Conservation (phyloP, 2,888 invertebrate species). For the Tribolium freemani region DNA sequence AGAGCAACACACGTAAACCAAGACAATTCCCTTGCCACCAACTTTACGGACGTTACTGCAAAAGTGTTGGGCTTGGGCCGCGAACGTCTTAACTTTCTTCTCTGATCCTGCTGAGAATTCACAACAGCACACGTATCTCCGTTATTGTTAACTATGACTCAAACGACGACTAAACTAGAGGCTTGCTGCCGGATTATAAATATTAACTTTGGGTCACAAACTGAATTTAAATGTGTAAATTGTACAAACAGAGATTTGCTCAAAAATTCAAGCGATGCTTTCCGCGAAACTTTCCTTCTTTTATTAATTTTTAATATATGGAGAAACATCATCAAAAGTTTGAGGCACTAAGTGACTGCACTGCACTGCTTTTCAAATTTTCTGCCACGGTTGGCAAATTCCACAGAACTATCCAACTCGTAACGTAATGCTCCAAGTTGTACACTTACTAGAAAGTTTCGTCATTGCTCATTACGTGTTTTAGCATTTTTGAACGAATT, state of each 20-base stretch:
- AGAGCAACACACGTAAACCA: constrained; percentile 54
- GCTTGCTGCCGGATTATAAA: constrained; percentile 27
- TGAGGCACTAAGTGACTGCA: neutral
- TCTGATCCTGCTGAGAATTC: constrained; percentile 50
- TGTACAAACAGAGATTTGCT: constrained; percentile 8
- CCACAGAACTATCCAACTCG: neutral
- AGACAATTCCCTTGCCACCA: constrained; percentile 51
- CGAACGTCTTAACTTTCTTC: constrained; percentile 42
- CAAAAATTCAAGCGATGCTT: neutral
- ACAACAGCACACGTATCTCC: constrained; percentile 49
- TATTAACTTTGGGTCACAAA: constrained; percentile 24
- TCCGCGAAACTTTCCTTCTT: neutral
- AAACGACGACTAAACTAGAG: constrained; percentile 29
- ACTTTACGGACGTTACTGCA: constrained; percentile 42
- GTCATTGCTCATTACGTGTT: neutral
- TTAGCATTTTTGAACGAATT: neutral
- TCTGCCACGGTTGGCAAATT: neutral
- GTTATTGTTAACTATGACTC: constrained; percentile 47
- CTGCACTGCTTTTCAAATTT: neutral
- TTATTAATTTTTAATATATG: neutral
- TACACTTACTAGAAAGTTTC: neutral
- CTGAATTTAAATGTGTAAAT: constrained; percentile 26
- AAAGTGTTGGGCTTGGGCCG: constrained; percentile 32
- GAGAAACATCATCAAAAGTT: neutral
- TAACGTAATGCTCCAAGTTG: neutral